Base-by-base conservation (phyloP, 2,797 vertebrate species). In the Manis javanica region DNA sequence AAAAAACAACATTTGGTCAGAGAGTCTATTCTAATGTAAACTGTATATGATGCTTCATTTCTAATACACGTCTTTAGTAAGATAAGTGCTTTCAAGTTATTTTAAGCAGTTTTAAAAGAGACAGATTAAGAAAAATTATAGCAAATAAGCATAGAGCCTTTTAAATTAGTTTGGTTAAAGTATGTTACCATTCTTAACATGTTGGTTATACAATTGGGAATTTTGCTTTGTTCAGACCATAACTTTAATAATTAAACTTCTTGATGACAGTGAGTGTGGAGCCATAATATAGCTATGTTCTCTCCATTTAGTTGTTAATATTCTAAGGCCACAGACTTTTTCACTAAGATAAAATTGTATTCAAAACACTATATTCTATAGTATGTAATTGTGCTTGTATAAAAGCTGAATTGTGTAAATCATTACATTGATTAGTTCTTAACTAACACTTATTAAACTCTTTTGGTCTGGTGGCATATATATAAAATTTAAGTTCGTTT, bases 351-450 rank as follows among this genome's bases (percentile, higher is more conserved):
- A 71, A 77, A 89, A 31, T 89, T 63, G 14, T 84, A 61, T 94
- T 78, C 34, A 78, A 78, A 90, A 71, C 23, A 85, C 61, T 37
- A 8, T 81, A 64, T 91, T 90, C 74, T 79, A 19, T 14, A 91
- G 1, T 84, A 39, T 83, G 11, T 18, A 96, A 59, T n/a, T 86
- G 42, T 42, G 49, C 31, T 93, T 93, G 26, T 74, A 34, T 82
- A 57, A 78, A 90, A 81, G 31, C 75, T 81, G 39, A 82, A 81
- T 87, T 46, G 75, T 93, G 59, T 64, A 87, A 72, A 64, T 90
- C 59, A 59, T 81, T 86, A 86, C 59, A 39, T 90, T 74, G 64
- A 9, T 93, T 79, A 82, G 61, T 87, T 92, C 51, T 96, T 90
- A 81, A 85, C 39, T 96, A 66, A 51, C 57, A 72, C 49, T 66